Evolutionary conservation across 2,888 invertebrate species (phyloP), one percentile per base, ranked within the genome.

Genomic region (Diaprepes abbreviatus): DNA sequence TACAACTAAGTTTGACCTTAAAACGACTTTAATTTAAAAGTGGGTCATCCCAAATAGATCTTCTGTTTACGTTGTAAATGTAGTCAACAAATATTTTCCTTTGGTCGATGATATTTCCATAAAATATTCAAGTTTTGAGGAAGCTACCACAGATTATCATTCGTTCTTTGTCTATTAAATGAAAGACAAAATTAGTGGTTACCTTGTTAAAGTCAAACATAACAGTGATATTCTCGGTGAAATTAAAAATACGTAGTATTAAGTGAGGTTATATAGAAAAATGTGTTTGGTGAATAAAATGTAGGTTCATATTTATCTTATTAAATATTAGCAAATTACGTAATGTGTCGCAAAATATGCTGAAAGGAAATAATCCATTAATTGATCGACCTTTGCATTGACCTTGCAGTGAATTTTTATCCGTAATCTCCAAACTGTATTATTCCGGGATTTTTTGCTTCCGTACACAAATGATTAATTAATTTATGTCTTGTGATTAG

Each of bases 301-400:
- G 5, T 16, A 14, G 6, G 14, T 38, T 38, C 6, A 12, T 33
- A n/a, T 9, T 35, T 10, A n/a, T 35, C 1, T 33, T 33, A 33
- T n/a, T 35, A n/a, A 35, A n/a, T 35, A 10, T n/a, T n/a, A 35
- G 3, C 10, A 35, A n/a, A 35, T 10, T 35, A 35, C 10, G n/a
- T 35, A 5, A 24, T n/a, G 24, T 24, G 24, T 24, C 24, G 24
- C 3, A 19, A 10, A 19, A 10, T 19, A 21, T 43, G 14, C 28
- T 7, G 31, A 50, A 50, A 50, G 48, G 28, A 50, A 31, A 24
- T 28, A 28, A 14, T 6, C 16, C 19, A 21, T 43, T 28, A 24
- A 50, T 19, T 45, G 24, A 21, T n/a, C n/a, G 28, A 50, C 48
- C 48, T 50, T 50, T 31, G 48, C 48, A 50, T 50, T 50, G 48